A percentile compares a stretch with the other conserved stretches of the same genome.
phyloP scores from a whole-genome alignment of 2,113 vertebrate genomes.

The Rhinopithecus roxellana region DNA sequence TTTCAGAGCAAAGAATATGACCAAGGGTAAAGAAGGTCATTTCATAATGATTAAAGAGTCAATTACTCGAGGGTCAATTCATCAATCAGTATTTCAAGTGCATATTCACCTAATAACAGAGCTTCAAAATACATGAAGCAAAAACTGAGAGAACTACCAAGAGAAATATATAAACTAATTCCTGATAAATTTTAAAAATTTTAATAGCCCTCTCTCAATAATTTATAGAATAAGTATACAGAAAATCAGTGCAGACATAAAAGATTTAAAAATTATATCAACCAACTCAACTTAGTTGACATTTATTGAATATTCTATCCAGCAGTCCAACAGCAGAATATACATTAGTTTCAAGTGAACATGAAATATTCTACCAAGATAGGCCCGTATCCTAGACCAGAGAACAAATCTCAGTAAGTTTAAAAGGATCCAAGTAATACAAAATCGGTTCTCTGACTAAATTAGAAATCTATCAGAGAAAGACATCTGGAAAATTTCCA shows the following conservation, averaged over 20 bases:
- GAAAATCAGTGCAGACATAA: not conserved
- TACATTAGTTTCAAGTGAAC: not conserved
- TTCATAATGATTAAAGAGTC: not conserved
- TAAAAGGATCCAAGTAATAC: not conserved
- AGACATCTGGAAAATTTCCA: not conserved
- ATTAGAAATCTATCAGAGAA: not conserved
- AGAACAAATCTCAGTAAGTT: slow-evolving; percentile 2
- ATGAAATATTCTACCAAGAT: not conserved
- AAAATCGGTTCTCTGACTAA: not conserved
- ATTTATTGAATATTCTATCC: not conserved
- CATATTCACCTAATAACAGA: not conserved
- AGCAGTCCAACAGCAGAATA: not conserved
- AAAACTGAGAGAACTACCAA: not conserved
- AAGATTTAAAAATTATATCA: not conserved
- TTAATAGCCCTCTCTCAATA: not conserved
- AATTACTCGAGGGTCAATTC: not conserved
- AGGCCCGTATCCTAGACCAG: not conserved
- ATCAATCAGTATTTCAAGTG: not conserved
- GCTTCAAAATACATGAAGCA: not conserved
- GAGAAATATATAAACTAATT: not conserved
- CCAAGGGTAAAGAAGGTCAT: not conserved
- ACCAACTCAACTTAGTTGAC: not conserved
- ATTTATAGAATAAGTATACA: not conserved
- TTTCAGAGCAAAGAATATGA: not conserved
- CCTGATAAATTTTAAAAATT: not conserved